Percentiles rank a stretch among this genome's conserved stretches.
These are phyloP conservation scores for Lepas anatifera DNA, from an alignment of 2,888 invertebrate species.

Conservation along the genomic window DNA sequence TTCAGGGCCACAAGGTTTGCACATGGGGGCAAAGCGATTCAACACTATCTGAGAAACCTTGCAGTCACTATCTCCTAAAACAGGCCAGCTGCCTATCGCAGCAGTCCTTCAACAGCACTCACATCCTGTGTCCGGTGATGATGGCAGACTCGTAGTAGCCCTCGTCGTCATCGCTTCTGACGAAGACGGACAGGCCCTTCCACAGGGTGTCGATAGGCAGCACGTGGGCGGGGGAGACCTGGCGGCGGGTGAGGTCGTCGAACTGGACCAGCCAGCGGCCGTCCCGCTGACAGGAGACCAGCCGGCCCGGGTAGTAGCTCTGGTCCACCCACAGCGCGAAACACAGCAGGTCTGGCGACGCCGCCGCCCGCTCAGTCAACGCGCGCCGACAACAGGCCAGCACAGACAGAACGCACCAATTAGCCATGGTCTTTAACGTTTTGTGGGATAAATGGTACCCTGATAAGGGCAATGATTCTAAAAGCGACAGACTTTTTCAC, in stretches of 20 bases:
- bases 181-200: constrained; percentile 2
- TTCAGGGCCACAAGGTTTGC: too few relatives aligned
- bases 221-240: constrained; percentile 24
- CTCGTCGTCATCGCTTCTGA: not conserved
- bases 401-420: too few relatives aligned
- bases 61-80: too few relatives aligned
- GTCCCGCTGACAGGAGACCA: not conserved
- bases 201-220: constrained; percentile 40
- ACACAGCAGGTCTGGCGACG: constrained; percentile 8
- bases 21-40: too few relatives aligned
- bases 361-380: constrained; percentile 68
- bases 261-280: constrained; percentile 54
- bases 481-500: too few relatives aligned
- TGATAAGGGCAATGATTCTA: too few relatives aligned
- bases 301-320: constrained; percentile 52
- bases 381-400: constrained; percentile 73
- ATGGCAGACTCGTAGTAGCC: not conserved
- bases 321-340: constrained; percentile 29
- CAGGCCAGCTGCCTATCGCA: too few relatives aligned
- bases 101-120: too few relatives aligned
- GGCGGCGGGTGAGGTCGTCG: constrained; percentile 33
- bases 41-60: too few relatives aligned
- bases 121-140: constrained; percentile 8
- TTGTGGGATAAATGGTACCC: too few relatives aligned
- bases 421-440: too few relatives aligned